A percentile compares a stretch with the other conserved stretches of the same genome.
Evolutionary conservation across 2,888 invertebrate species (phyloP).

Genomic region (Trichogramma dendrolimi): DNA sequence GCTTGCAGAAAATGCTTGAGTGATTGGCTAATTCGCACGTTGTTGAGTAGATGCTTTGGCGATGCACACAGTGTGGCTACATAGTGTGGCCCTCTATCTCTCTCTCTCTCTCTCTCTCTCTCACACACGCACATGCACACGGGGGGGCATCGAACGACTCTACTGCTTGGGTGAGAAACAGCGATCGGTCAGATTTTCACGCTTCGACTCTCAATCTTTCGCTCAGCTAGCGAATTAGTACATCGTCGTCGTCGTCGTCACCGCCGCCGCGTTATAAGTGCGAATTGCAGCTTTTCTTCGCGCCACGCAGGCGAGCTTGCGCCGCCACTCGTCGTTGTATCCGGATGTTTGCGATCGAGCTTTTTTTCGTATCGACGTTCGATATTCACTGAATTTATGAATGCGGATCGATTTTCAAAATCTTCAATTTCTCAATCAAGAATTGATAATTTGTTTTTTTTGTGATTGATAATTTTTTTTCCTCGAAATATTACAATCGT

Average conservation of each 20-base stretch:
- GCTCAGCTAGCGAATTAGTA: slow-evolving; percentile 10
- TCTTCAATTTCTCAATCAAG: neutral
- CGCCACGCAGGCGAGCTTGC: neutral
- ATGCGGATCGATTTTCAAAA: neutral
- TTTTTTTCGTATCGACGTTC: neutral
- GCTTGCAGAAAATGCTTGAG: no score
- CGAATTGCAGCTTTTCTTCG: slow-evolving; percentile 9
- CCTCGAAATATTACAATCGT: no score
- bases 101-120: neutral
- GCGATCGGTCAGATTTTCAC: slow-evolving; percentile 14
- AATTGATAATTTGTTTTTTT: neutral
- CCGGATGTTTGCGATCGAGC: neutral
- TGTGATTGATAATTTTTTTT: no score
- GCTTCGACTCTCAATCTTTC: slow-evolving; percentile 20
- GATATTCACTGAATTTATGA: neutral
- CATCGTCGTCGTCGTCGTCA: slow-evolving; percentile 6
- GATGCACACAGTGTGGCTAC: no score
- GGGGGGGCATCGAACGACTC: slow-evolving; percentile 4
- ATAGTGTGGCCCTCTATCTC: neutral
- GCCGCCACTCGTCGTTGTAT: neutral
- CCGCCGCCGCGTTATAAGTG: no score
- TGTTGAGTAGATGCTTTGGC: no score
- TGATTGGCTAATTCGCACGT: no score
- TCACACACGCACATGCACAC: neutral
- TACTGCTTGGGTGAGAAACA: neutral